Evolutionary conservation across 35 echinoderm and acorn worm genomes (phyloP).

Genomic region (Patiria miniata): DNA sequence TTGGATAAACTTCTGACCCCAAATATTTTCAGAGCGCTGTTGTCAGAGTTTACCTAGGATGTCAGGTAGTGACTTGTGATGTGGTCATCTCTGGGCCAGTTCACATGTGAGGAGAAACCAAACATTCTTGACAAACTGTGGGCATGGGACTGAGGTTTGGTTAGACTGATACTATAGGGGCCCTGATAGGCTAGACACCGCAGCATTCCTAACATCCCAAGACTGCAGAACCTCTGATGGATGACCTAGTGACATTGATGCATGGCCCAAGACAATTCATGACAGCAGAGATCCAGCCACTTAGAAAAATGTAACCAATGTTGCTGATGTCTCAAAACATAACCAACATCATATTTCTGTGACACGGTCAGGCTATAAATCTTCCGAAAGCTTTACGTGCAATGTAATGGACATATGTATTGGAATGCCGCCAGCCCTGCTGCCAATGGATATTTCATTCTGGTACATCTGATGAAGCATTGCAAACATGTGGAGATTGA

Average conservation of each 20-base stretch:
- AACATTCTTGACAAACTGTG: background rate
- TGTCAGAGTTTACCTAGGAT: background rate
- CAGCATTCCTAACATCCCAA: background rate
- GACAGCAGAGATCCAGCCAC: background rate
- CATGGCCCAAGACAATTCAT: background rate
- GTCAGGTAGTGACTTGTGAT: background rate
- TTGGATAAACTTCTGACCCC: constrained; percentile 25
- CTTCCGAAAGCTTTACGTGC: background rate
- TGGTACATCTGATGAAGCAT: no score
- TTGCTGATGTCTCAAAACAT: constrained; percentile 14
- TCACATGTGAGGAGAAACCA: no score
- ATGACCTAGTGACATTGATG: background rate
- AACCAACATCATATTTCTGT: constrained; percentile 12
- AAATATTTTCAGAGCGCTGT: constrained; percentile 17
- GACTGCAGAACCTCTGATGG: constrained; percentile 3
- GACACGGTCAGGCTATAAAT: background rate
- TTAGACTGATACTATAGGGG: background rate
- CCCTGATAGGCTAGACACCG: background rate
- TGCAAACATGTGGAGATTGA: no score
- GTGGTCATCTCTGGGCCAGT: background rate
- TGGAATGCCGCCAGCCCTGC: no score
- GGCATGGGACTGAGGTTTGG: background rate
- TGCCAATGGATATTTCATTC: no score
- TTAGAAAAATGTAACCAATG: constrained; percentile 24
- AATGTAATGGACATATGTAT: no score